Percentiles rank a stretch among this genome's conserved stretches.
Evolutionary conservation across 2,888 invertebrate species (phyloP).

Genomic region (Microplitis deprimator): DNA sequence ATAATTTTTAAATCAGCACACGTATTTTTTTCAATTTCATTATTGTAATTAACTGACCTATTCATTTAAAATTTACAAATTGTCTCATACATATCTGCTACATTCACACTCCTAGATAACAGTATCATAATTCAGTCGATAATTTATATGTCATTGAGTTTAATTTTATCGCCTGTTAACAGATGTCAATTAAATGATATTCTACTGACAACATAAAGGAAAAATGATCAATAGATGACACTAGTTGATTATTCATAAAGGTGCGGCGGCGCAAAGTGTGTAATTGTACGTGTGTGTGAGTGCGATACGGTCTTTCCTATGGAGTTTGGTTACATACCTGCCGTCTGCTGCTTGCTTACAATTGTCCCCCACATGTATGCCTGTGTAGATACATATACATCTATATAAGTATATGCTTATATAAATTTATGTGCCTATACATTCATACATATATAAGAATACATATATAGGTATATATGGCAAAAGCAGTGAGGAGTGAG

Average conservation of each 20-base stretch:
- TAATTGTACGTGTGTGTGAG: neutral
- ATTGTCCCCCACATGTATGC: neutral
- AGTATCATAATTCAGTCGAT: too few species aligned
- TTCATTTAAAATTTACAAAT: too few species aligned
- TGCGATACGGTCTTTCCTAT: neutral
- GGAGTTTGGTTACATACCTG: constrained; percentile 2
- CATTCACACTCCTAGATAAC: too few species aligned
- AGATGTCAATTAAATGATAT: neutral
- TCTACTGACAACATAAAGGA: neutral
- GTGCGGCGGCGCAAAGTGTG: constrained; percentile 1
- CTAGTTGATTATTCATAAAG: neutral
- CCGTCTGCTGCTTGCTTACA: neutral
- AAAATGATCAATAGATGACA: neutral
- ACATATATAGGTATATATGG: constrained; percentile 10
- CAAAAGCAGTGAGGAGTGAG: constrained; percentile 17
- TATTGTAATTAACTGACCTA: too few species aligned
- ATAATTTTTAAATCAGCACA: too few species aligned
- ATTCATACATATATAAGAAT: constrained; percentile 1
- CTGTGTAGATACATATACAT: neutral
- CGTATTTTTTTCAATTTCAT: too few species aligned
- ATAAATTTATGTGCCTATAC: neutral
- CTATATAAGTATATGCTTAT: constrained; percentile 4
- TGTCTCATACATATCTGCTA: too few species aligned
- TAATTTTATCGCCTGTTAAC: neutral
- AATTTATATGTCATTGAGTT: too few species aligned